Percentiles rank a stretch among this genome's conserved stretches.
Evolutionary conservation across 1,140 invertebrate species (phyloP).

Genomic region (Laupala kohalensis): DNA sequence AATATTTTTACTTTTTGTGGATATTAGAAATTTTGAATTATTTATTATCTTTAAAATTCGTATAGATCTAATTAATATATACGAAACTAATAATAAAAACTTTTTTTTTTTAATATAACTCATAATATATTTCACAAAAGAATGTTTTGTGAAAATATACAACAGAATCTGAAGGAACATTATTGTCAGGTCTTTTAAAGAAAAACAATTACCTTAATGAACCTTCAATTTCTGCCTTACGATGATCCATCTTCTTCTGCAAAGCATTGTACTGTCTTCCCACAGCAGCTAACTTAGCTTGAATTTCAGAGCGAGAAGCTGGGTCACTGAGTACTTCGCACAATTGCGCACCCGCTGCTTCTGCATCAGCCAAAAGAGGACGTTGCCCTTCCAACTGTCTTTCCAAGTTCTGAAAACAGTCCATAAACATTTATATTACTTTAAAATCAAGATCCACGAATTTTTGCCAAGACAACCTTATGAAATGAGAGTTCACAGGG

Average conservation of each 20-base stretch:
- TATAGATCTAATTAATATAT: not conserved
- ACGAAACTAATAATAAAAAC: not conserved
- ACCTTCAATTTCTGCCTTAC: conserved; percentile 80
- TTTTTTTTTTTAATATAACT: not conserved
- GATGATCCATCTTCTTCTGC: conserved; percentile 77
- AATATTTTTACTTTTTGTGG: too few species aligned
- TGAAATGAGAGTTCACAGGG: not conserved
- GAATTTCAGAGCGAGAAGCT: conserved; percentile 78
- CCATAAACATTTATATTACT: too few species aligned
- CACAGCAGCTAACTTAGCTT: conserved; percentile 68
- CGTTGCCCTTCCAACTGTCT: conserved; percentile 76
- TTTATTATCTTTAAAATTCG: too few species aligned
- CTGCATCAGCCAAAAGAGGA: conserved; percentile 72
- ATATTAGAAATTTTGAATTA: too few species aligned
- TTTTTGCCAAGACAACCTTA: not conserved
- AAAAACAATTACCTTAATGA: conserved; percentile 40
- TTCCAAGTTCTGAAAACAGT: conserved; percentile 62
- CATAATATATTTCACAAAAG: too few species aligned
- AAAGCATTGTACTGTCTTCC: conserved; percentile 72
- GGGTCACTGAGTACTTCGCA: conserved; percentile 83
- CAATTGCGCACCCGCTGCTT: conserved; percentile 71
- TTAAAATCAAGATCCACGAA: too few species aligned
- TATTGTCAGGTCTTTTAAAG: not conserved
- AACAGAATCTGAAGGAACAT: not conserved
- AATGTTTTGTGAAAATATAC: not conserved